These are phyloP conservation scores for Pollimyrus isidori DNA, from an alignment of 2,113 vertebrate genomes.

Conservation along the genomic window DNA sequence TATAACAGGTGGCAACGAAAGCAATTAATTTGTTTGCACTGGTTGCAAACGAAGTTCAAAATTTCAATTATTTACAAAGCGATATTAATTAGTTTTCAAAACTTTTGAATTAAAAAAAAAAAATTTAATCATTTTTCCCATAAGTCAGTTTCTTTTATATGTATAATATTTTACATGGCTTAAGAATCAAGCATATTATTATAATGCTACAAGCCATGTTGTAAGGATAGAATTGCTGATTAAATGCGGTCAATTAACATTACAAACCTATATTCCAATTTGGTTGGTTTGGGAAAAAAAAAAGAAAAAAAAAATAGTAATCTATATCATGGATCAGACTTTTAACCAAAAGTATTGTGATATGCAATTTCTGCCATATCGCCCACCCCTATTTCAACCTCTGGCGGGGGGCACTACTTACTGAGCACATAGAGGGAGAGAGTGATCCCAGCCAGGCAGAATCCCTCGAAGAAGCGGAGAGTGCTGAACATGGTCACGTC, in stretches of 20 bases:
- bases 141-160: neutral
- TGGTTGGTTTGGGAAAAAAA: neutral
- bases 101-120: neutral
- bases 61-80: neutral
- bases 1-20: neutral
- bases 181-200: neutral
- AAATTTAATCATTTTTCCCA: neutral
- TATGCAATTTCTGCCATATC: neutral
- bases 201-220: neutral
- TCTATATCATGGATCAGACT: neutral
- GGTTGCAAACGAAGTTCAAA: neutral
- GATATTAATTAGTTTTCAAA: neutral
- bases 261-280: neutral
- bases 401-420: conserved; percentile 63
- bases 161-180: neutral
- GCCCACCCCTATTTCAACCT: neutral
- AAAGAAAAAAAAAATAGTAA: neutral
- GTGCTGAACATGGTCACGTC: conserved; percentile 98
- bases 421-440: conserved; percentile 84
- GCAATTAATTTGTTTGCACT: neutral
- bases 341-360: neutral
- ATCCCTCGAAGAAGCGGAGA: conserved; percentile 95
- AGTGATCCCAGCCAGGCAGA: conserved; percentile 88
- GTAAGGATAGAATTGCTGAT: neutral
- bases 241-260: neutral